Conservation (phyloP, 2,797 vertebrate species). For the Halcyon smyrnensis region DNA sequence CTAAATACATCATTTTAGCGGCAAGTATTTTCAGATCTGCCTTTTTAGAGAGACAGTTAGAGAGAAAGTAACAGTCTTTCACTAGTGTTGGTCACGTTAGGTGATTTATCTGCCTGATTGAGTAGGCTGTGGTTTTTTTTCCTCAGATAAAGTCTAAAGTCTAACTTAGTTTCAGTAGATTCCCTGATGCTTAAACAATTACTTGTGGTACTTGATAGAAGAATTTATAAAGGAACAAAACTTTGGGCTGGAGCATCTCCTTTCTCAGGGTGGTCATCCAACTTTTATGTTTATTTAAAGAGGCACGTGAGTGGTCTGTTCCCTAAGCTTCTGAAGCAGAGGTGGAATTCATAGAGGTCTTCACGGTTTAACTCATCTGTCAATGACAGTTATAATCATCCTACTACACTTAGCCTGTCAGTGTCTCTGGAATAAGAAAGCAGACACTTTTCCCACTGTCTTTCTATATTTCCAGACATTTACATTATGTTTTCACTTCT, state of each 20-base stretch:
- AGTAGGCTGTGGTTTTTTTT: background rate
- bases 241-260: rapidly evolving
- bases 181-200: background rate
- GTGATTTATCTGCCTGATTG: background rate
- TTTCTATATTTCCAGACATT: background rate
- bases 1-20: background rate
- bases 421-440: background rate
- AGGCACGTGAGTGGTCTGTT: background rate
- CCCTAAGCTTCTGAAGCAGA: background rate
- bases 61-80: background rate
- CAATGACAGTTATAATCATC: background rate
- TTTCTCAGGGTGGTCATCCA: background rate
- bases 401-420: background rate
- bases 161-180: background rate
- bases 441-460: background rate
- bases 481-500: background rate
- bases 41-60: background rate
- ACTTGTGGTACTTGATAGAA: background rate
- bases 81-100: background rate
- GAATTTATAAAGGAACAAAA: background rate
- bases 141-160: background rate
- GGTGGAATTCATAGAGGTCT: background rate
- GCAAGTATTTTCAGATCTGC: background rate
- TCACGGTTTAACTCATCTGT: background rate
- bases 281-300: background rate